phyloP scores from a whole-genome alignment of 2,888 invertebrate species.

The Agrenia bidenticulata region DNA sequence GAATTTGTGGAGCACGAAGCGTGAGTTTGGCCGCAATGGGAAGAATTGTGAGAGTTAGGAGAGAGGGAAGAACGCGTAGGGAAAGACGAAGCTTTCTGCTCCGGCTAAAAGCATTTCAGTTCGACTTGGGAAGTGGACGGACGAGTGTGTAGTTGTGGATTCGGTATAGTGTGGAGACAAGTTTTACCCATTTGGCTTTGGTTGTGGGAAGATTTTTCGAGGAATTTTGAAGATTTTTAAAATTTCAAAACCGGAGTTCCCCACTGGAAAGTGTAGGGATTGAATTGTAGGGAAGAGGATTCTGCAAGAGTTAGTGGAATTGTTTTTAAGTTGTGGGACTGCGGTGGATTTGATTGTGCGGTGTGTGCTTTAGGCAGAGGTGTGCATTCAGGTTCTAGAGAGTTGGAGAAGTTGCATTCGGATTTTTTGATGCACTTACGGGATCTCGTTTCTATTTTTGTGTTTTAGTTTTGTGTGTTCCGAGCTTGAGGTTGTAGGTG shows the following conservation, averaged over 20 bases:
- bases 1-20: background rate
- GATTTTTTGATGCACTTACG: too few species aligned
- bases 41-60: background rate
- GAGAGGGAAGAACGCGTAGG: background rate
- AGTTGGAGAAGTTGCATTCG: too few species aligned
- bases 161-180: background rate
- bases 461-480: too few species aligned
- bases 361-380: too few species aligned
- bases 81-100: background rate
- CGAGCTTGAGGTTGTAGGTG: too few species aligned
- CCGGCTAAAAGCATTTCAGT: constrained; percentile 10
- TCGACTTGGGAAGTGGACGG: constrained; percentile 1
- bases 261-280: too few species aligned
- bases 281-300: background rate
- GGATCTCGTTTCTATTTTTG: too few species aligned
- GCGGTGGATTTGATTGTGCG: too few species aligned
- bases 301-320: too few species aligned
- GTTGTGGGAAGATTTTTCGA: background rate
- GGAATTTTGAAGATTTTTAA: background rate
- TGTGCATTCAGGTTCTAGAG: too few species aligned
- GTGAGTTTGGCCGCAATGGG: background rate
- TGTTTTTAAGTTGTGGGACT: too few species aligned
- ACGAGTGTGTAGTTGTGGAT: background rate
- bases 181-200: background rate
- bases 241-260: background rate